Conservation (phyloP, 2,113 vertebrate species). For the Trogon surrucura region DNA sequence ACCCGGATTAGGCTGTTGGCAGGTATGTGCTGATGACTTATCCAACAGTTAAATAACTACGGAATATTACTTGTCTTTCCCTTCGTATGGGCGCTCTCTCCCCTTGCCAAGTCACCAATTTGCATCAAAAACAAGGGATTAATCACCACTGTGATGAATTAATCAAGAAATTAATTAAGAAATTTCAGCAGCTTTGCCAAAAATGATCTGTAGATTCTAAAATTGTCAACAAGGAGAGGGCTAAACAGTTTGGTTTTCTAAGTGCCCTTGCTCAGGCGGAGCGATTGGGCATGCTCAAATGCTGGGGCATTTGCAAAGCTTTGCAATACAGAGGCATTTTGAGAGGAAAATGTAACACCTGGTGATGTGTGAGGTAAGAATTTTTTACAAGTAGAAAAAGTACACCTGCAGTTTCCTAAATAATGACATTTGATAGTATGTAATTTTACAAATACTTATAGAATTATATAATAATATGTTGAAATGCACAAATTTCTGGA, state of each 20-base stretch:
- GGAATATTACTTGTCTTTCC: neutral
- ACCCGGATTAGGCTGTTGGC: neutral
- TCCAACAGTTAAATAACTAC: neutral
- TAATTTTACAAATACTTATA: neutral
- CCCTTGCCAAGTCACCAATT: neutral
- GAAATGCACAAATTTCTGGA: neutral
- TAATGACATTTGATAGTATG: accelerated
- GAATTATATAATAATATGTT: neutral
- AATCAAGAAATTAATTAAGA: neutral
- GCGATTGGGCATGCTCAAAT: neutral
- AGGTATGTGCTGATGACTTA: neutral
- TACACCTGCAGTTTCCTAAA: neutral
- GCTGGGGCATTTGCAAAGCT: neutral
- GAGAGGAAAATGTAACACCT: neutral
- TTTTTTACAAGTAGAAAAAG: neutral
- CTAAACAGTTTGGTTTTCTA: neutral
- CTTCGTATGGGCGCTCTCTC: neutral
- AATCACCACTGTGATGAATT: neutral
- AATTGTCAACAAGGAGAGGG: neutral
- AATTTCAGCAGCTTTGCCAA: neutral
- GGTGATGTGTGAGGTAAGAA: accelerated
- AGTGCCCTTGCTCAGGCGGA: neutral
- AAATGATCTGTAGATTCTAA: neutral
- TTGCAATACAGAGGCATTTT: neutral
- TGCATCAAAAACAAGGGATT: neutral